These are phyloP conservation scores for Clepsis dumicolana DNA, from an alignment of 2,888 invertebrate genomes.

Conservation along the genomic window DNA sequence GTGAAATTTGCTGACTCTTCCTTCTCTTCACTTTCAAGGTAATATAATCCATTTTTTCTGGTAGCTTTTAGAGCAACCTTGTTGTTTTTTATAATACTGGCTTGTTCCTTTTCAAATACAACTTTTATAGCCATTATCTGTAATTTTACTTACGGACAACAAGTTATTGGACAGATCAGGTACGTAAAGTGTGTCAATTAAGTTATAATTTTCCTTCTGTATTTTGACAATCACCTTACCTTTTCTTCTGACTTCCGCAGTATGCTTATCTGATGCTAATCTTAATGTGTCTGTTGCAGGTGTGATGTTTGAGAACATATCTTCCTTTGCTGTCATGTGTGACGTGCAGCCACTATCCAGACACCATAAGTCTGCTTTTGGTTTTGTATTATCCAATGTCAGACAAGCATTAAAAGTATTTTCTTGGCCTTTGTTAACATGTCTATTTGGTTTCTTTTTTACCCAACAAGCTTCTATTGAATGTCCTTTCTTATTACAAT, in stretches of 20 bases:
- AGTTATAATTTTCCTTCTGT: background rate
- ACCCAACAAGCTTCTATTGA: too few species aligned
- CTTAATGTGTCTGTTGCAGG: background rate
- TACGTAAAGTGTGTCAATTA: background rate
- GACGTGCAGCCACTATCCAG: slow-evolving; percentile 43
- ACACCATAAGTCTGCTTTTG: slow-evolving; percentile 1
- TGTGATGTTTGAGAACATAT: background rate
- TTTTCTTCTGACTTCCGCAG: slow-evolving; percentile 5
- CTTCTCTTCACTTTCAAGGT: too few species aligned
- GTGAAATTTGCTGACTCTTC: too few species aligned
- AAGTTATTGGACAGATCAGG: too few species aligned
- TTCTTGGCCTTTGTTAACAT: background rate
- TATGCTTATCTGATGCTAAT: slow-evolving; percentile 11
- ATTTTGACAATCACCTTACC: background rate
- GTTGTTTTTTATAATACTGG: too few species aligned
- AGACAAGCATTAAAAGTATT: background rate
- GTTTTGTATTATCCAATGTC: background rate
- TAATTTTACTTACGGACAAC: too few species aligned
- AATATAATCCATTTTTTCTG: too few species aligned
- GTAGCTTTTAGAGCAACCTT: too few species aligned
- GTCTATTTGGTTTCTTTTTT: too few species aligned
- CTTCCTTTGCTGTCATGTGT: slow-evolving; percentile 29
- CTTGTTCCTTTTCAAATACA: too few species aligned
- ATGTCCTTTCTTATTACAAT: slow-evolving; percentile 32
- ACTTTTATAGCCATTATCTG: too few species aligned